Percentiles rank a stretch among this genome's conserved stretches.
Conservation (phyloP, 2,113 vertebrate species). For the Fukomys damarensis region DNA sequence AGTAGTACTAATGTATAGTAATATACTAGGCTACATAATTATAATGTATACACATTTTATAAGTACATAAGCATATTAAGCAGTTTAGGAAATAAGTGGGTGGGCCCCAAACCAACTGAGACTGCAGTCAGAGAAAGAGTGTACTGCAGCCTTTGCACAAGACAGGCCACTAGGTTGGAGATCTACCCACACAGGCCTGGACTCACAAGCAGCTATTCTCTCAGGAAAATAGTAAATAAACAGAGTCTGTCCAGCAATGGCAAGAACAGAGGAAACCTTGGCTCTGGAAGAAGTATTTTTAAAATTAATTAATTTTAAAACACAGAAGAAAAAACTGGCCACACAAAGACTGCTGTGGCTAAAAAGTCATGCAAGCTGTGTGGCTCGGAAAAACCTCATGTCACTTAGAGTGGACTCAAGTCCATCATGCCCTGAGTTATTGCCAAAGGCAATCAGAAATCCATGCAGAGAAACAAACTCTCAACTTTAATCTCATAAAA, state of each 20-base stretch:
- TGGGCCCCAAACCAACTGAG: not conserved
- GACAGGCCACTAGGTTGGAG: not conserved
- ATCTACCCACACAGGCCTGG: not conserved
- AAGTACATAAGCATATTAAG: not conserved
- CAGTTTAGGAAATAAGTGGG: slow-evolving; percentile 1
- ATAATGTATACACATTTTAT: not conserved
- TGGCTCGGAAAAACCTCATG: not conserved
- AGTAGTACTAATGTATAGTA: not conserved
- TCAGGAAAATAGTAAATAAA: not conserved
- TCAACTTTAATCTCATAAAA: not conserved
- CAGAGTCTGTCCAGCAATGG: not conserved
- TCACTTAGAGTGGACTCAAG: not conserved
- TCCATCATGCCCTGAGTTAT: not conserved
- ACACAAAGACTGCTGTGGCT: not conserved
- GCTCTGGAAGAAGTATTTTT: not conserved
- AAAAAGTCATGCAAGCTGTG: slow-evolving; percentile 22
- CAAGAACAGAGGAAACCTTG: not conserved
- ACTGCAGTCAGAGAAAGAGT: not conserved
- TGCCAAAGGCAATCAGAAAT: slow-evolving; percentile 32
- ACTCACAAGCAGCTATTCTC: not conserved
- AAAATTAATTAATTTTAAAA: not conserved
- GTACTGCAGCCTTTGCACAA: not conserved
- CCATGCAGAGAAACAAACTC: slow-evolving; percentile 45
- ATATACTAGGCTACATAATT: not conserved
- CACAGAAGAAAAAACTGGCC: not conserved